A percentile compares a stretch with the other conserved stretches of the same genome.
These are phyloP conservation scores for Sarcophaga bullata DNA, from an alignment of 1,140 invertebrate genomes.

Conservation along the genomic window DNA sequence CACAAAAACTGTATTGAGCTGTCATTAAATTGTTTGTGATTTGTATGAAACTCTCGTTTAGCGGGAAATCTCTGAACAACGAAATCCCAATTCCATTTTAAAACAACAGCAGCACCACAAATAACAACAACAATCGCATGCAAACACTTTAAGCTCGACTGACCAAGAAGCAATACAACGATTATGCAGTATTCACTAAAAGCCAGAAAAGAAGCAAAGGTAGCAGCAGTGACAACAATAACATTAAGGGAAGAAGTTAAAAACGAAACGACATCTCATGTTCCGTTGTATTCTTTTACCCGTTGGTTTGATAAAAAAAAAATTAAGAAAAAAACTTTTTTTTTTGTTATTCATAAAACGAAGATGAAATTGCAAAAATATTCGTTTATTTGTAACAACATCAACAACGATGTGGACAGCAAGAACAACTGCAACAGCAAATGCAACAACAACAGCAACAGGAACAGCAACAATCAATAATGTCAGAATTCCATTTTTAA, in stretches of 20 bases:
- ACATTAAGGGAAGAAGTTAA: neutral
- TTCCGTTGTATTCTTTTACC: conserved; percentile 16
- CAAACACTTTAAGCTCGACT: neutral
- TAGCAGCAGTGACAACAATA: neutral
- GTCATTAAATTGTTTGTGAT: conserved; percentile 40
- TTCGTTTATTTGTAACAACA: conserved; percentile 15
- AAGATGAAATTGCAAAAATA: conserved; percentile 15
- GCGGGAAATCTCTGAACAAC: conserved; percentile 27
- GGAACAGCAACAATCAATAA: conserved; percentile 34
- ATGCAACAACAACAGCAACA: neutral
- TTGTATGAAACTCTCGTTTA: conserved; percentile 39
- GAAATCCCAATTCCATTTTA: neutral
- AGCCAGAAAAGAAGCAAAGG: neutral
- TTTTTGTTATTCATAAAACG: neutral
- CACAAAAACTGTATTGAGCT: conserved; percentile 37
- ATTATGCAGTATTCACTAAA: neutral
- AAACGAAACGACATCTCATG: conserved; percentile 24
- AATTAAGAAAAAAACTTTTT: neutral
- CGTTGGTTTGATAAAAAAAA: neutral
- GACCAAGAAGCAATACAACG: neutral
- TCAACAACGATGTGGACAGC: neutral
- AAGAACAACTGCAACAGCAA: neutral
- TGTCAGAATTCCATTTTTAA: conserved; percentile 34
- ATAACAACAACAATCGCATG: neutral
- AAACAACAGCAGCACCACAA: neutral